Base-by-base conservation (phyloP, 2,888 invertebrate species). In the Sphaerophoria rueppellii region DNA sequence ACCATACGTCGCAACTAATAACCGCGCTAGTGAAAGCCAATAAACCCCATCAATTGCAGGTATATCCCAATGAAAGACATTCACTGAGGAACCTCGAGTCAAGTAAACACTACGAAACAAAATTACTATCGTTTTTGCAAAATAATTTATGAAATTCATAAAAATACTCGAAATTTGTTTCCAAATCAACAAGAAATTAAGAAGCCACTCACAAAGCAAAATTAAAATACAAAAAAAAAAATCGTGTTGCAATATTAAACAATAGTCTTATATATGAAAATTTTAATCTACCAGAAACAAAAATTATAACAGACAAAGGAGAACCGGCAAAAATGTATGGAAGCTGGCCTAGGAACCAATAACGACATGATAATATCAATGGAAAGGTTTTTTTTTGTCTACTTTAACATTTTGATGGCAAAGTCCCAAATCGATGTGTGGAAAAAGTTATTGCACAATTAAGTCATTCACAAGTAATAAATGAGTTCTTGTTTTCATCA, bases 41-140 rank as follows among this genome's bases (percentile, higher is more conserved):
- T 86, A 99, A 99, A 92, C 99, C 99, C 0, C 98, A 99, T 91
- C 95, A 98, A 88, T 92, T 98, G 82, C 96, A 99, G 94, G 94
- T 99, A 24, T 99, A 99, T 91, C 99, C 99, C 0, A 96, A 96
- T 87, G 99, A 99, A 91, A 94, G 99, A 86, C 99, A 99, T 91
- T 99, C 99, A 14, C 94, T 99, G 32, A 94, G 99, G 77, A 97
- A 97, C 89, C 94, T 98, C 90, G 98, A 98, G 92, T 97, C 98
- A 43, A 98, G 97, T 89, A 98, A 98, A 92, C 99, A 99, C 92
- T 98, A 98, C 91, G 99, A 99, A 92, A 98, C 98, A 6, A 97
- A 97, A 65, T 93, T 99, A 80, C 93, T 99, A 78, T 97, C 97
- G 88, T 99, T 98, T 92, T 93, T 99, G 88, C 97, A 98, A 92